A percentile compares a stretch with the other conserved stretches of the same genome.
Conservation (phyloP, 2,888 invertebrate species). For the Parnassius orleans region DNA sequence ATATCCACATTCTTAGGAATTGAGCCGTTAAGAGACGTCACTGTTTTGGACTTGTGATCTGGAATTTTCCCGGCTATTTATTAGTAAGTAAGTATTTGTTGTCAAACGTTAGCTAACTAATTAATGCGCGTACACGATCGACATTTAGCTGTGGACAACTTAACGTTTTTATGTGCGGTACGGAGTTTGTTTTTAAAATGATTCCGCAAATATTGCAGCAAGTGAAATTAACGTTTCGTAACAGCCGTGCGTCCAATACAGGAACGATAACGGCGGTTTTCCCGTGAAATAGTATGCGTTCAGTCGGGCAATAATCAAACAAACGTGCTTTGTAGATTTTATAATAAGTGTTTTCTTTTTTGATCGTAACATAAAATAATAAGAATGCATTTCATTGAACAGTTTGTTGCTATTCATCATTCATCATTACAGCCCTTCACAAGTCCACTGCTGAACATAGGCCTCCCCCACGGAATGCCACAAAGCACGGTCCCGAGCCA, state of each 20-base stretch:
- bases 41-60: constrained; percentile 45
- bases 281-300: constrained; percentile 4
- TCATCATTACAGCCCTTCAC: too few species aligned
- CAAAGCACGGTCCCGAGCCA: too few species aligned
- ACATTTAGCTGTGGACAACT: constrained; percentile 46
- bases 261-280: constrained; percentile 16
- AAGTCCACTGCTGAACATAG: too few species aligned
- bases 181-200: constrained; percentile 61
- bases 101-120: constrained; percentile 52
- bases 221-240: constrained; percentile 41
- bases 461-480: too few species aligned
- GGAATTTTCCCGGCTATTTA: constrained; percentile 49
- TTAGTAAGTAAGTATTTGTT: constrained; percentile 43
- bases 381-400: too few species aligned
- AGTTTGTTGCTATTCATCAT: too few species aligned
- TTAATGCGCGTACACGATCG: constrained; percentile 71
- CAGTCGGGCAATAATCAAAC: neutral
- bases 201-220: constrained; percentile 55
- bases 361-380: too few species aligned
- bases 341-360: neutral
- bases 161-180: constrained; percentile 55
- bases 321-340: constrained; percentile 6
- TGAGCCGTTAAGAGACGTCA: constrained; percentile 30
- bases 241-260: constrained; percentile 30
- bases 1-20: constrained; percentile 33